These are phyloP conservation scores for Motacilla tschutschensis DNA, from an alignment of 2,113 vertebrate genomes.

Conservation along the genomic window DNA sequence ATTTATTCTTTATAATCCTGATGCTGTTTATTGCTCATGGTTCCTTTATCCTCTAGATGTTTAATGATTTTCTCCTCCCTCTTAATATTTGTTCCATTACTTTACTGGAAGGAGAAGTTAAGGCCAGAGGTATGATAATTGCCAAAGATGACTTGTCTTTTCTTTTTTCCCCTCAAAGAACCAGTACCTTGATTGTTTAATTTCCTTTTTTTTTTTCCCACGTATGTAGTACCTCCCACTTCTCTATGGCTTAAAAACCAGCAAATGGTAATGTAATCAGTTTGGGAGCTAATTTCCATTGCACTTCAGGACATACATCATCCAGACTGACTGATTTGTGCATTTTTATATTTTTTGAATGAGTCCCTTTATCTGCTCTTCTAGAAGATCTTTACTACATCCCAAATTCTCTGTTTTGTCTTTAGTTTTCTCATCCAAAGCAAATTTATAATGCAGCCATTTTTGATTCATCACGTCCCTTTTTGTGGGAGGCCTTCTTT, in stretches of 20 bases:
- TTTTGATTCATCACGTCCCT: not conserved
- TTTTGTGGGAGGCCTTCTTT: not conserved
- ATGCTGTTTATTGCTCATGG: slow-evolving; percentile 56
- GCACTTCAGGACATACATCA: slow-evolving; percentile 18
- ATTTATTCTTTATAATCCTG: slow-evolving; percentile 61
- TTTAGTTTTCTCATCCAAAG: not conserved
- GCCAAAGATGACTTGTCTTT: slow-evolving; percentile 25
- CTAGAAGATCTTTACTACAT: not conserved
- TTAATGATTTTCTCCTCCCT: slow-evolving; percentile 64
- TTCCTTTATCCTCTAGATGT: slow-evolving; percentile 58
- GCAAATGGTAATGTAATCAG: not conserved
- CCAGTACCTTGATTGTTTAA: not conserved
- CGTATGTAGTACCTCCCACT: not conserved
- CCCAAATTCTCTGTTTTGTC: not conserved
- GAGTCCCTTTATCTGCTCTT: not conserved
- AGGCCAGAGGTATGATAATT: slow-evolving; percentile 44
- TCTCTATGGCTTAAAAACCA: not conserved
- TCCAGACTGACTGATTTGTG: slow-evolving; percentile 17
- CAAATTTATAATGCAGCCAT: not conserved
- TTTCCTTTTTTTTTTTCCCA: not conserved
- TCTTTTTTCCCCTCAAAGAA: not conserved
- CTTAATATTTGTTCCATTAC: slow-evolving; percentile 65
- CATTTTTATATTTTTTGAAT: not conserved
- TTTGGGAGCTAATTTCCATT: slow-evolving; percentile 33
- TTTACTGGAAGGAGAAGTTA: slow-evolving; percentile 55